Percentiles rank a stretch among this genome's conserved stretches.
Conservation (phyloP, 2,113 vertebrate species). For the Barnardius zonarius region DNA sequence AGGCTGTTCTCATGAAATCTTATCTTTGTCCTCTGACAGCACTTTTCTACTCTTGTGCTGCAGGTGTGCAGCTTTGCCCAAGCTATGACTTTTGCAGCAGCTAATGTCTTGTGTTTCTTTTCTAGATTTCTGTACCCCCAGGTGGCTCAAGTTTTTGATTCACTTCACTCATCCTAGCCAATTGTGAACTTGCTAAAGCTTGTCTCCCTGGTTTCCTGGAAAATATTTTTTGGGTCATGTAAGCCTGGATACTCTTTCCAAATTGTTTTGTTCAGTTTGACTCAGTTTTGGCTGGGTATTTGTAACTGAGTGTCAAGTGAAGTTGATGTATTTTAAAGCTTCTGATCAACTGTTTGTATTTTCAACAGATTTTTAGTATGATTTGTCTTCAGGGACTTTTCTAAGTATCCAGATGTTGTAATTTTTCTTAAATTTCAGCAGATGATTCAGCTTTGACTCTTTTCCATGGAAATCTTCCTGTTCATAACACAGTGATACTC, state of each 20-base stretch:
- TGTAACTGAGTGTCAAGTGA: neutral
- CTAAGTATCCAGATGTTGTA: conserved; percentile 9
- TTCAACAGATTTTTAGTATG: conserved; percentile 6
- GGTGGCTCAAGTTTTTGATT: neutral
- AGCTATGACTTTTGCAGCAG: neutral
- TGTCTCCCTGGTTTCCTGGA: conserved; percentile 39
- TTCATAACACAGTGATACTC: neutral
- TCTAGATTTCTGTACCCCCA: neutral
- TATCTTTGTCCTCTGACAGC: neutral
- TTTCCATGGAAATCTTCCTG: neutral
- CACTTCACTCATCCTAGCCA: neutral
- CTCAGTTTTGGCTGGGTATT: neutral
- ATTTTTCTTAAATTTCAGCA: neutral
- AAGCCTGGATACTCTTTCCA: neutral
- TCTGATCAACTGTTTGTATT: conserved; percentile 14
- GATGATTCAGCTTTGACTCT: conserved; percentile 8
- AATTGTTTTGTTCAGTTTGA: neutral
- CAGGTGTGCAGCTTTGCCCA: neutral
- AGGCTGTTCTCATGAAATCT: neutral
- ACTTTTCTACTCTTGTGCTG: neutral
- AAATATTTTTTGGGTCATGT: conserved; percentile 35
- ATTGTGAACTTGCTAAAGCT: neutral
- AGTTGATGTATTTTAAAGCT: conserved; percentile 21
- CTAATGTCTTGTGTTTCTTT: neutral
- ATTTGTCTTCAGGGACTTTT: conserved; percentile 22